Conservation (phyloP, 23 tunicate species). For the Halocynthia aurantium region DNA sequence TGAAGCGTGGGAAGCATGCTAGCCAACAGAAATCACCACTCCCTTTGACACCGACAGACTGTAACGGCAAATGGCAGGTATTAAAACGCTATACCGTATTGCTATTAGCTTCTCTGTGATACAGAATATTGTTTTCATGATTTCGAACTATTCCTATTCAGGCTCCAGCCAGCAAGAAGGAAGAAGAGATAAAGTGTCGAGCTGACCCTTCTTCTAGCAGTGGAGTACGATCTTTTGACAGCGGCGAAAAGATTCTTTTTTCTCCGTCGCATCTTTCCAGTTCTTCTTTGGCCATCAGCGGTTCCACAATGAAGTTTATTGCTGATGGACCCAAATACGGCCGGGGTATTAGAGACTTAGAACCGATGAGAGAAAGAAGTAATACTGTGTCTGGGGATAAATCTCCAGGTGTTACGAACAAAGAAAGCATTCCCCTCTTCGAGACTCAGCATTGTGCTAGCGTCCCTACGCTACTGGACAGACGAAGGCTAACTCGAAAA, state of each 20-base stretch:
- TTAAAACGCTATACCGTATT: no score
- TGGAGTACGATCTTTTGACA: constrained; percentile 25
- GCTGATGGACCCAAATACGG: not conserved
- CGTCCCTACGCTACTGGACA: not conserved
- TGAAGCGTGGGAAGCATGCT: no score
- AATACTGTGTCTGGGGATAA: constrained; percentile 35
- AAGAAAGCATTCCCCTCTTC: not conserved
- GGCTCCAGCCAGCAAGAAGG: no score
- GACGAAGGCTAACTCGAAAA: not conserved
- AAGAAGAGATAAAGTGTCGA: no score
- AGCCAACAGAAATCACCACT: no score
- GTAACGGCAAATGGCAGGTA: no score
- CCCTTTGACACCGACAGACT: no score
- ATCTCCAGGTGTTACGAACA: not conserved
- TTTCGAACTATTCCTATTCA: no score
- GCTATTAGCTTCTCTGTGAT: no score
- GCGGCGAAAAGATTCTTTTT: constrained; percentile 17
- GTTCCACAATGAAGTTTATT: constrained; percentile 1
- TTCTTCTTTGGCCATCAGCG: not conserved
- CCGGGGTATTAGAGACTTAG: constrained; percentile 1
- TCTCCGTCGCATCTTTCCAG: not conserved
- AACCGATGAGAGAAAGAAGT: constrained; percentile 22
- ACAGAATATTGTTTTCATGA: no score
- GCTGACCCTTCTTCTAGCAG: constrained; percentile 33
- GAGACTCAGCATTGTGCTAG: not conserved